A percentile compares a stretch with the other conserved stretches of the same genome.
Evolutionary conservation across 1,140 invertebrate species (phyloP).

Genomic region (Agrilus planipennis): DNA sequence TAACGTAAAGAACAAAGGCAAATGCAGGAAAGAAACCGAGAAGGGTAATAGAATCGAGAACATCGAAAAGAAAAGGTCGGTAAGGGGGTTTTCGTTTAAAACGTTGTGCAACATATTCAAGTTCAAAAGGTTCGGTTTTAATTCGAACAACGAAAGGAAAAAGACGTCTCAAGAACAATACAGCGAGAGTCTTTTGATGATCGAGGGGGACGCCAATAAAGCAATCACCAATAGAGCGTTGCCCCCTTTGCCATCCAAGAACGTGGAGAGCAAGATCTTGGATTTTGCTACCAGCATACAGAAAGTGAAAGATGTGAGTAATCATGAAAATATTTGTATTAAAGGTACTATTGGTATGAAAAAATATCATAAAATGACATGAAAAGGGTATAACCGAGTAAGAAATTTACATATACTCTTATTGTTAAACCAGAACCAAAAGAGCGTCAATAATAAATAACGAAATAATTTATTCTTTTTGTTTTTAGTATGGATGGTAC

Average conservation of each 20-base stretch:
- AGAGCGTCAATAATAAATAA: neutral
- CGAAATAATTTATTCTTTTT: conserved; percentile 10
- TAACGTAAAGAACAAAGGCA: no score
- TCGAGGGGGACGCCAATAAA: conserved; percentile 19
- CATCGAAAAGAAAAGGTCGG: no score
- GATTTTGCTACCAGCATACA: conserved; percentile 88
- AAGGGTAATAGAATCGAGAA: no score
- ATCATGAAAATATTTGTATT: no score
- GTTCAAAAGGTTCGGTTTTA: conserved; percentile 47
- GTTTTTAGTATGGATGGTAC: conserved; percentile 88
- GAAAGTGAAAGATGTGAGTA: conserved; percentile 85
- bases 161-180: conserved; percentile 24
- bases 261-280: conserved; percentile 39
- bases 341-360: no score
- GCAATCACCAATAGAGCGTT: conserved; percentile 56
- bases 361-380: no score
- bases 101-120: conserved; percentile 75
- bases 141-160: conserved; percentile 39
- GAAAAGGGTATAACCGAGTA: no score
- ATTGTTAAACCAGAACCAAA: no score
- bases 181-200: conserved; percentile 14
- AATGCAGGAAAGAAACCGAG: no score
- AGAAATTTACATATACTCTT: no score
- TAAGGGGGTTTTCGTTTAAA: no score
- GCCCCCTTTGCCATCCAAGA: conserved; percentile 59